A percentile compares a stretch with the other conserved stretches of the same genome.
Evolutionary conservation across 2,888 invertebrate species (phyloP).

Genomic region (Limenitis camilla): DNA sequence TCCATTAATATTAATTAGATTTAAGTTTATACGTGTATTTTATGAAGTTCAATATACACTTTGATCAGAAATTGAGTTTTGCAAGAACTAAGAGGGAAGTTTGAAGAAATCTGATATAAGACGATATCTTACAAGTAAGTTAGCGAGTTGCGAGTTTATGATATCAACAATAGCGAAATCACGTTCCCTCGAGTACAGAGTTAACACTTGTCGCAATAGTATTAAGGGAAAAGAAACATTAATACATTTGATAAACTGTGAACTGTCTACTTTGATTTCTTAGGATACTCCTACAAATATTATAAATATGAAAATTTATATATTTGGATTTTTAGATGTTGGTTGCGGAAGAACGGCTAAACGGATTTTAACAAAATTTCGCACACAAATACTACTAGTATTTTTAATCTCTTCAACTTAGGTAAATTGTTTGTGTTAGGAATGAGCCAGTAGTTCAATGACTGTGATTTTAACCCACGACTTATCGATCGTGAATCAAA

Average conservation of each 20-base stretch:
- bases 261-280: no score
- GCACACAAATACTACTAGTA: no score
- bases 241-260: not conserved
- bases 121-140: slow-evolving; percentile 4
- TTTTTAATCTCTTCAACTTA: no score
- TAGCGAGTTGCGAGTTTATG: not conserved
- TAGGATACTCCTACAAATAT: no score
- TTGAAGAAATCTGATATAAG: slow-evolving; percentile 3
- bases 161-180: slow-evolving; percentile 2
- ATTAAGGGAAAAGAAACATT: not conserved
- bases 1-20: slow-evolving; percentile 9
- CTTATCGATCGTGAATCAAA: no score
- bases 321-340: no score
- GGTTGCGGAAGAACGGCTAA: no score
- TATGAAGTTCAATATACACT: not conserved
- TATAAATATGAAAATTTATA: no score
- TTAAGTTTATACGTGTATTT: not conserved
- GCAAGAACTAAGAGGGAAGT: not conserved
- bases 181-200: slow-evolving; percentile 4
- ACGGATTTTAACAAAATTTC: no score
- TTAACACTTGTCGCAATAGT: not conserved
- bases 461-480: no score
- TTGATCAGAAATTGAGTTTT: not conserved
- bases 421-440: no score
- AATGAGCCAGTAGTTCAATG: no score